phyloP scores from a whole-genome alignment of 2,888 invertebrate species.

The Campoplex nolae region DNA sequence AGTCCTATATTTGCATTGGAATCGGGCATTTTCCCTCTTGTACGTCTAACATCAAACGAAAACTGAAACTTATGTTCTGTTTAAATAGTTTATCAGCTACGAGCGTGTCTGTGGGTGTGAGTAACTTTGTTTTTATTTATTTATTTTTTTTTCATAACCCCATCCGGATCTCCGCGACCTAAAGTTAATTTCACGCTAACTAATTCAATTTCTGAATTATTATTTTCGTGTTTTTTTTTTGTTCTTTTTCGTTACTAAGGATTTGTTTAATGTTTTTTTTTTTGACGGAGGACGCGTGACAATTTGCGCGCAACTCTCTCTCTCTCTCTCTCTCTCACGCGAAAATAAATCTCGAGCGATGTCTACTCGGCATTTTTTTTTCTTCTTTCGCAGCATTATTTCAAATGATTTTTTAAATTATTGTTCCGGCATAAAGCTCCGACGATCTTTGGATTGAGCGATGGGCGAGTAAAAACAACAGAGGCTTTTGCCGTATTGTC shows the following conservation, averaged over 20 bases:
- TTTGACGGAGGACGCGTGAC: constrained; percentile 38
- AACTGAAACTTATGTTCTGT: constrained; percentile 70
- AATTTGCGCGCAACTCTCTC: constrained; percentile 10
- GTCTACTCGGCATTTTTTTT: not conserved
- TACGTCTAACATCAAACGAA: constrained; percentile 76
- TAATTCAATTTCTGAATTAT: constrained; percentile 63
- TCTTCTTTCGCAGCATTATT: not conserved
- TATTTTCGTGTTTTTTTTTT: not conserved
- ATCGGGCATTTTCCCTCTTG: constrained; percentile 55
- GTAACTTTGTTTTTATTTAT: constrained; percentile 11
- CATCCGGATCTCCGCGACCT: constrained; percentile 50
- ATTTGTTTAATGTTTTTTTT: constrained; percentile 56
- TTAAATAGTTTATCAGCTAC: constrained; percentile 65
- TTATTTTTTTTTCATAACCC: constrained; percentile 12
- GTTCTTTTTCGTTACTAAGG: constrained; percentile 57
- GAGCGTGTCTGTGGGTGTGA: constrained; percentile 53
- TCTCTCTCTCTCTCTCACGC: too few relatives aligned
- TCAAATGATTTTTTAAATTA: constrained; percentile 7
- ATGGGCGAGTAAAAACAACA: constrained; percentile 20
- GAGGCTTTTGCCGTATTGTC: constrained; percentile 36
- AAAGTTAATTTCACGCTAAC: constrained; percentile 61
- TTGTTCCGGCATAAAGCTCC: not conserved
- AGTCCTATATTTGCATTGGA: constrained; percentile 22
- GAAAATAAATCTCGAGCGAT: not conserved
- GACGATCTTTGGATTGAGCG: constrained; percentile 53